Evolutionary conservation across 2,888 invertebrate genomes (phyloP), one percentile per base, ranked within the genome.

Genomic region (Oxytorus armatus): DNA sequence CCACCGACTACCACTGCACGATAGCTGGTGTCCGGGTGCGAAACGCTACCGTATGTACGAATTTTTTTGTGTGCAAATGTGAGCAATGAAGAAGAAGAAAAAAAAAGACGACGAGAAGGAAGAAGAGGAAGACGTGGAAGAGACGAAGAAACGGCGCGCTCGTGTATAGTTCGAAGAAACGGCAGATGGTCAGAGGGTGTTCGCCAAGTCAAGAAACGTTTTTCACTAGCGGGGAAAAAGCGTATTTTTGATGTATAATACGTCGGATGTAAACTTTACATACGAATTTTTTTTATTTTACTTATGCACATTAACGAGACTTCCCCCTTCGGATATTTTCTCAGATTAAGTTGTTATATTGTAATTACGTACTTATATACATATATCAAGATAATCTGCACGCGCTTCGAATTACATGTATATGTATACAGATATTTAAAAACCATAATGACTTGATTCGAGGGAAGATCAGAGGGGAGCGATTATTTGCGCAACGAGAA

Each of bases 1-100:
- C 85, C 84, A 85, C 81, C 85, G 82, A 79, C n/a, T n/a, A n/a
- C 69, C 77, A 55, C 47, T 81, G 80, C 72, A 73, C 33, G 61
- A 36, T 36, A 57, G 63, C 55, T 77, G 74, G 53, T 70, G 83
- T 76, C 82, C 77, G 79, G 79, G 79, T 85, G 84, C 84, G 84
- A 84, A 85, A 83, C 79, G 63, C 25, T 79, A 84, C 76, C 11
- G 33, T 33, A 36, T 14, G 14, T 36, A 70, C 57, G 44, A 47
- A 47, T 57, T 14, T 47, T 18, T 55, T 16, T 39, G 25, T 55
- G 39, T 68, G 53, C 59, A 69, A 69, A 59, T 47, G 29, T 33
- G 55, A 66, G 70, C n/a, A n/a, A 51, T 47, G 75, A 77, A 68
- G 65, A 75, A 59, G 75, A 61, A 77, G 36, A 42, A 51, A 57